Evolutionary conservation across 2,113 vertebrate species (phyloP).

Genomic region (Thomomys bottae): DNA sequence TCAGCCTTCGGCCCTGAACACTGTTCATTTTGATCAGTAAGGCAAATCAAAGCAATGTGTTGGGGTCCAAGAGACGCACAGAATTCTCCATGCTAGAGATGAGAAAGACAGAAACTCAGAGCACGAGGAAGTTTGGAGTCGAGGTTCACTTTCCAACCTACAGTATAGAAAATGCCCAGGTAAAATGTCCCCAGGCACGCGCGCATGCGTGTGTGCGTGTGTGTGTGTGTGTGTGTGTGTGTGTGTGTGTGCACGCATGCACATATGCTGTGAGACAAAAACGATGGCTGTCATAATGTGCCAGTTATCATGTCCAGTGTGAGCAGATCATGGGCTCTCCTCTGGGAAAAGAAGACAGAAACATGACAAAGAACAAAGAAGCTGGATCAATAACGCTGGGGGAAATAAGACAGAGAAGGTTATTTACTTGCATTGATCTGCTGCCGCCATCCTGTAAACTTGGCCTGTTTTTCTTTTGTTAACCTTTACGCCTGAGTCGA

Average conservation of each 20-base stretch:
- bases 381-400: conserved; percentile 97
- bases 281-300: conserved; percentile 90
- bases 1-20: not conserved
- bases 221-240: conserved; percentile 38
- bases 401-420: conserved; percentile 99
- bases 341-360: conserved; percentile 91
- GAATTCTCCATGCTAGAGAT: conserved; percentile 54
- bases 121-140: conserved; percentile 40
- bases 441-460: conserved; percentile 92
- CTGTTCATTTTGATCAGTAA: conserved; percentile 45
- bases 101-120: conserved; percentile 53
- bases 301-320: conserved; percentile 89
- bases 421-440: conserved; percentile 99
- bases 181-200: conserved; percentile 73
- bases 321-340: conserved; percentile 87
- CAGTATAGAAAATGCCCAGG: conserved; percentile 64
- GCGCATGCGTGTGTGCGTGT: conserved; percentile 78
- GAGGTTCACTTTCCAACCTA: conserved; percentile 23
- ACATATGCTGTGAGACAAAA: conserved; percentile 85
- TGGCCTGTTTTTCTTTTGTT: conserved; percentile 99
- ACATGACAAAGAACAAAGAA: conserved; percentile 93
- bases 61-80: not conserved
- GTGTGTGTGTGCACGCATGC: too few relatives aligned
- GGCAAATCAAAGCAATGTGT: not conserved
- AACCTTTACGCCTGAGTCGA: conserved; percentile 98